phyloP scores from a whole-genome alignment of 2,113 vertebrate species.

The Collichthys lucidus region DNA sequence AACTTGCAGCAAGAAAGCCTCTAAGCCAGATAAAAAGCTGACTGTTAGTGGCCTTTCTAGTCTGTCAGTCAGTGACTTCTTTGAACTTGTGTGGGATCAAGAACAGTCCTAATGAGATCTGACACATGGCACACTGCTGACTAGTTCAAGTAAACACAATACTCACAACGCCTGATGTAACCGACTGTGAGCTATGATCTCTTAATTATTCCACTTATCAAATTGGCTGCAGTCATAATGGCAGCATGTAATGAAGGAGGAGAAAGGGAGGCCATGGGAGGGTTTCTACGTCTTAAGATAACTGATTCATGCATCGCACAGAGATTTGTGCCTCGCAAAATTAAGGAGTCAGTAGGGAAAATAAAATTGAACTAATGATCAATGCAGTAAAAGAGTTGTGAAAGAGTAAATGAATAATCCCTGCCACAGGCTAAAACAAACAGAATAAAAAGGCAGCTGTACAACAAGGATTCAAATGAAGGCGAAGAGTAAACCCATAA shows the following conservation, averaged over 20 bases:
- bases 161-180: not conserved
- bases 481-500: not conserved
- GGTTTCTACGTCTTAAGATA: constrained; percentile 24
- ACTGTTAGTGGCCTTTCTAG: constrained; percentile 14
- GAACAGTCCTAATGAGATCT: constrained; percentile 53
- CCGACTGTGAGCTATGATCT: constrained; percentile 38
- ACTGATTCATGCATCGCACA: constrained; percentile 20
- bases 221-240: constrained; percentile 34
- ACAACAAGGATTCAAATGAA: constrained; percentile 35
- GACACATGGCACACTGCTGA: constrained; percentile 26
- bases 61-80: constrained; percentile 10
- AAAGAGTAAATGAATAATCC: constrained; percentile 39
- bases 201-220: constrained; percentile 52
- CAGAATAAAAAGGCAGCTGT: constrained; percentile 2
- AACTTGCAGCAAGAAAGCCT: not conserved
- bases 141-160: constrained; percentile 34
- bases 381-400: constrained; percentile 17
- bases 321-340: constrained; percentile 19
- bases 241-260: constrained; percentile 15
- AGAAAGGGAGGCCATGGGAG: constrained; percentile 17
- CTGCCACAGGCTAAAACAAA: constrained; percentile 39
- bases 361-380: constrained; percentile 40
- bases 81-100: constrained; percentile 42
- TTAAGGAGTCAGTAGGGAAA: constrained; percentile 14
- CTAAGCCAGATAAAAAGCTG: constrained; percentile 30